phyloP scores from a whole-genome alignment of 2,888 invertebrate genomes.

The Bembecia ichneumoniformis region DNA sequence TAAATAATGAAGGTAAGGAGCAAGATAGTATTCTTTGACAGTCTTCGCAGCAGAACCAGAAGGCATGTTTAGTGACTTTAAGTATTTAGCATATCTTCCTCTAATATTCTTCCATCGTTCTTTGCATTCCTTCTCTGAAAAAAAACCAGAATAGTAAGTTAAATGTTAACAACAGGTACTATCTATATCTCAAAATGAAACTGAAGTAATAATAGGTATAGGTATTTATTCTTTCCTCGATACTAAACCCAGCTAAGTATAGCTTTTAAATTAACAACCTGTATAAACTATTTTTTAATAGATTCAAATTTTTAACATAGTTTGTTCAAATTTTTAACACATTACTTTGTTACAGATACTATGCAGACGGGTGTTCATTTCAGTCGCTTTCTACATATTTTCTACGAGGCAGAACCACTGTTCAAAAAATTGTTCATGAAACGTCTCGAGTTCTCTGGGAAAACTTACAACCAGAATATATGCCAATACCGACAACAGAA shows the following conservation, averaged over 20 bases:
- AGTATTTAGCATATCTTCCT: not conserved
- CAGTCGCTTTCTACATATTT: not conserved
- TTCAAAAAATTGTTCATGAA: conserved; percentile 10
- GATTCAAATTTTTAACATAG: no score
- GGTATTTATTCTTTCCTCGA: no score
- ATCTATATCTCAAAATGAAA: no score
- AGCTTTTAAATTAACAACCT: no score
- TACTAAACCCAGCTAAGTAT: no score
- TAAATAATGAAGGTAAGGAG: not conserved
- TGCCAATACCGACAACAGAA: conserved; percentile 9
- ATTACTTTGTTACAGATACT: not conserved
- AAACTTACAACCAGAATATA: conserved; percentile 10
- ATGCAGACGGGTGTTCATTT: not conserved
- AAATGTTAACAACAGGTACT: not conserved
- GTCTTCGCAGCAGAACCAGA: not conserved
- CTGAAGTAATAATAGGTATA: no score
- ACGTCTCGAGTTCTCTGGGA: conserved; percentile 10
- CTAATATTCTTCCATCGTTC: not conserved
- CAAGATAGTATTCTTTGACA: not conserved
- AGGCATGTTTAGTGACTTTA: not conserved
- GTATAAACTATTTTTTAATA: no score
- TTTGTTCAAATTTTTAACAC: no score
- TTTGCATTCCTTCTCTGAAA: not conserved
- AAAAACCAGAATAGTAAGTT: not conserved
- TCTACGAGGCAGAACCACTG: not conserved